Evolutionary conservation across 2,113 vertebrate species (phyloP), one percentile per base, ranked within the genome.

Genomic region (Microcebus lehilahytsara): DNA sequence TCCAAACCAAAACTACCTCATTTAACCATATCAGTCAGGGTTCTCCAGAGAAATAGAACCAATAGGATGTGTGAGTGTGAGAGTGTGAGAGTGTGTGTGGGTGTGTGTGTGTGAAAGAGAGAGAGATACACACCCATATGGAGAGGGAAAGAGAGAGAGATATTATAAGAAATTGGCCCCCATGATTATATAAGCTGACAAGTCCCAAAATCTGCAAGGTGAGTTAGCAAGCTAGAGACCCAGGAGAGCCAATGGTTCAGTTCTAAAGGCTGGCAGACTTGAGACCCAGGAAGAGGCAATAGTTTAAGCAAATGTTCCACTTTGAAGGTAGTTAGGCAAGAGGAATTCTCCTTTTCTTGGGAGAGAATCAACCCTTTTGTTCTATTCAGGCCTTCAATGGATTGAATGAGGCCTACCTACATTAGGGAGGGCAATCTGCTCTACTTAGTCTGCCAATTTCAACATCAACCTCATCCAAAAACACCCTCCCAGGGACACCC

Each of bases 1-100:
- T 92, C 46, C 84, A 67, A 89, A 77, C 60, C 72, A 77, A 96
- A 95, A 92, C 56, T 64, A 81, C 72, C 53, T 74, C 88, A 22
- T 72, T 30, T 40, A 92, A 88, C 69, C 88, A 32, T 56, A 95
- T 62, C 30, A 85, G 62, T 81, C n/a, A 75, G 13, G 7, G 37
- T 72, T 92, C 16, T 49, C 78, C 27, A 86, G 30, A 95, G 58
- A 84, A 85, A 78, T 8, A 67, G 60, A 93, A 95, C 60, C 37
- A 86, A 77, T 7, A 66, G 27, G 42, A 12, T 53, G 6, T 30
- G 32, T 49, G 25, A 46, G 30, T n/a, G n/a, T n/a, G n/a, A n/a
- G n/a, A n/a, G n/a, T n/a, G n/a, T n/a, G n/a, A n/a, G n/a, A n/a
- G n/a, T n/a, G n/a, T n/a, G n/a, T n/a, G n/a, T 27, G 53, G 16